These are phyloP conservation scores for Sinosuthora webbiana DNA, from an alignment of 2,113 vertebrate species.

Conservation along the genomic window DNA sequence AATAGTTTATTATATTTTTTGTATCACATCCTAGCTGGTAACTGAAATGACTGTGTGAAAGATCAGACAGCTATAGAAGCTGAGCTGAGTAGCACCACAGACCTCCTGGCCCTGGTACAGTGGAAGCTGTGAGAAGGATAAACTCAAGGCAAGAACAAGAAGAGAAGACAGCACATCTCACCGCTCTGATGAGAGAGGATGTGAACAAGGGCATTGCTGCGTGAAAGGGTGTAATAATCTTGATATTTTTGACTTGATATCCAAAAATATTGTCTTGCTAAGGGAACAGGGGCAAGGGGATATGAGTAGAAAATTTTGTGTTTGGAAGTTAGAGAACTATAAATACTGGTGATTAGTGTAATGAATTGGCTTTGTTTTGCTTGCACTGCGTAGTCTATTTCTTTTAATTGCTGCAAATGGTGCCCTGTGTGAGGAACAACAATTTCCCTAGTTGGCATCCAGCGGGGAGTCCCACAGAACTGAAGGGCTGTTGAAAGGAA, in stretches of 20 bases:
- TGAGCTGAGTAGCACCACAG: background rate
- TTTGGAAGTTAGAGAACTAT: background rate
- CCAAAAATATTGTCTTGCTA: no score
- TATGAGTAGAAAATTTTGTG: background rate
- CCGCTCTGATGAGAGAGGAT: background rate
- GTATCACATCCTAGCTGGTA: background rate
- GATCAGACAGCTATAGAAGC: background rate
- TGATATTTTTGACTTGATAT: background rate
- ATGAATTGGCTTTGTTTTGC: background rate
- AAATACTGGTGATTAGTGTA: background rate
- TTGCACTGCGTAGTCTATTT: background rate
- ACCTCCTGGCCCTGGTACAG: background rate
- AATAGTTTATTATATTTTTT: background rate
- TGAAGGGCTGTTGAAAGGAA: background rate
- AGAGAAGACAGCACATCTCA: background rate
- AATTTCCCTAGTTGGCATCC: accelerated
- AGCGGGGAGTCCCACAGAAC: accelerated
- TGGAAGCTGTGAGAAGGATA: background rate
- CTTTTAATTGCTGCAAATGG: background rate
- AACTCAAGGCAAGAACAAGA: background rate
- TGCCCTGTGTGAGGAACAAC: background rate
- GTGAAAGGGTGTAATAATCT: accelerated
- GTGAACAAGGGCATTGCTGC: accelerated
- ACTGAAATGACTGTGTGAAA: background rate
- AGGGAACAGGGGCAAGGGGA: background rate